phyloP scores from a whole-genome alignment of 30 jellyfish, hydroid and myxozoan genomes.

The Hydractinia symbiolongicarpus region DNA sequence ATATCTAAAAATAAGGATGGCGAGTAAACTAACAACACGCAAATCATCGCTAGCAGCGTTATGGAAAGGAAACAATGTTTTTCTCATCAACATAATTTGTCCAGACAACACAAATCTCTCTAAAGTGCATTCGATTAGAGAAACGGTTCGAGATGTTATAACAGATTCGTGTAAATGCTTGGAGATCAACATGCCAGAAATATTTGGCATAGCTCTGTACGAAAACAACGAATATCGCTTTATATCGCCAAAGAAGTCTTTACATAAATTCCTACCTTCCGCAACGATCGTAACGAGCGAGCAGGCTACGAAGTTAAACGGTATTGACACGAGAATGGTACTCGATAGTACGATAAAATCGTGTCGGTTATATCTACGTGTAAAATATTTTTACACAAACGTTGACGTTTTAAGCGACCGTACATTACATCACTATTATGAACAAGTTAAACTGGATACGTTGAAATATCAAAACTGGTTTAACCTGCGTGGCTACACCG shows the following conservation, averaged over 20 bases:
- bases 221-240: conserved; percentile 30
- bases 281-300: conserved; percentile 5
- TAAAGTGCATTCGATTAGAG: conserved; percentile 7
- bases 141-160: conserved; percentile 12
- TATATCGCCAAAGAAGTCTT: background rate
- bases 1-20: too few species aligned
- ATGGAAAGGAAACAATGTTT: conserved; percentile 19
- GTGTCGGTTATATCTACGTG: conserved; percentile 18
- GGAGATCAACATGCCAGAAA: background rate
- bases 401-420: conserved; percentile 4
- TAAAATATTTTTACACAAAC: background rate
- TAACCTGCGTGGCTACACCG: conserved; percentile 4
- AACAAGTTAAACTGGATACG: conserved; percentile 14
- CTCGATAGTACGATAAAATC: conserved; percentile 12
- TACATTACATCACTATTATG: background rate
- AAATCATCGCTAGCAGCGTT: conserved; percentile 3
- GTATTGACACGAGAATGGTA: background rate
- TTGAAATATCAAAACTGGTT: conserved; percentile 14
- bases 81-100: conserved; percentile 8
- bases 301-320: conserved; percentile 3
- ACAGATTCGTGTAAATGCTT: conserved; percentile 12
- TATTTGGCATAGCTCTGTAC: conserved; percentile 18
- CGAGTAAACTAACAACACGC: background rate
- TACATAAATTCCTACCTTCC: conserved; percentile 11
- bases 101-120: conserved; percentile 10